Evolutionary conservation across 2,113 vertebrate species (phyloP), one percentile per base, ranked within the genome.

Genomic region (Dolichallabes microphthalmus): DNA sequence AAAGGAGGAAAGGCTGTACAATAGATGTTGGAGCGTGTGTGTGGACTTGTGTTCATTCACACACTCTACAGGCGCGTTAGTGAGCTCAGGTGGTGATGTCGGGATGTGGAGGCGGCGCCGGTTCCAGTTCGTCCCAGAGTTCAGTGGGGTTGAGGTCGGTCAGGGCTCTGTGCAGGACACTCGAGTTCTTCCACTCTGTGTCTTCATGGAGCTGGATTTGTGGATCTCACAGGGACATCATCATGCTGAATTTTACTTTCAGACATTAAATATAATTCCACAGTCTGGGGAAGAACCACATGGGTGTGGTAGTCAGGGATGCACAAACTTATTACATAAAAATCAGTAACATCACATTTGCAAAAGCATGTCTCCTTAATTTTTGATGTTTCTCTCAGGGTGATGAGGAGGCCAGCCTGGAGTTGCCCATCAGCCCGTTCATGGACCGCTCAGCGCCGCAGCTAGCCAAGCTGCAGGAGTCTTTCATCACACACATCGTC

Each of bases 401-500:
- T 0, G 98, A 99, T 71, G 97, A 99, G 88, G 98, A 99, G 91
- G 95, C 96, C 86, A 98, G 96, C 88, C 92, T 97, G 22, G 98
- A 97, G 9, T 94, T 99, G 84, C 97, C 98, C 6, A 96, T 98
- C 90, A 99, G 98, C 87, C 98, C 98, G 1, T 99, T 98, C 93
- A 99, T 99, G 98, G 97, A 99, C 91, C 96, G 98, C 74, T 96
- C 97, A 8, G 96, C 97, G 1, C 98, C 98, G 0, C 98, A 99
- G 92, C 86, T 99, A 91, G 98, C 98, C 83, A 96, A 98, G 82
- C 96, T 99, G 52, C 98, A 99, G 93, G 98, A 99, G 85, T 99
- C 98, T 10, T 99, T 99, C 93, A 99, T 99, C 91, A 97, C 97
- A 7, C 98, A 99, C 93, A 99, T 99, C 2, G 98, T 99, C 90